phyloP scores from a whole-genome alignment of 92 coral and sea anemone species.

The Desmophyllum pertusum region DNA sequence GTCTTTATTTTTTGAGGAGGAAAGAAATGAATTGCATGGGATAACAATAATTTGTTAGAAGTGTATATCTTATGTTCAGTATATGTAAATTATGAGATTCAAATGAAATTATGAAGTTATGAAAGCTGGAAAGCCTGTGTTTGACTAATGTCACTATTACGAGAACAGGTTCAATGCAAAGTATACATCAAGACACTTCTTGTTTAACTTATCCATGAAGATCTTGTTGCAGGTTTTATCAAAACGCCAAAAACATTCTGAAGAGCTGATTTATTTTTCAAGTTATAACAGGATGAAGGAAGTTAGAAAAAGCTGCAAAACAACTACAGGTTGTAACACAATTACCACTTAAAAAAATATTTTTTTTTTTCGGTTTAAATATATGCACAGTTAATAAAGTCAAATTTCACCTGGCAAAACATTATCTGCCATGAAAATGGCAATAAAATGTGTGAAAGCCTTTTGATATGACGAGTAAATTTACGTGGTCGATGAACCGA shows the following conservation, averaged over 20 bases:
- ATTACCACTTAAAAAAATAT: conserved; percentile 56
- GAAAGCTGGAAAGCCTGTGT: conserved; percentile 53
- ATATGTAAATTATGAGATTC: not conserved
- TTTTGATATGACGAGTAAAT: not conserved
- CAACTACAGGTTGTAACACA: conserved; percentile 51
- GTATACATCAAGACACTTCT: conserved; percentile 51
- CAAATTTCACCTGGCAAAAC: conserved; percentile 49
- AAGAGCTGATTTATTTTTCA: conserved; percentile 32
- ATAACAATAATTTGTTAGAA: not conserved
- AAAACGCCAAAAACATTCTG: conserved; percentile 1
- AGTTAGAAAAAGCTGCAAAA: conserved; percentile 56
- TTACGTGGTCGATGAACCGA: conserved; percentile 22
- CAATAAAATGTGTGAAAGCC: conserved; percentile 7
- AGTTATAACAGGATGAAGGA: conserved; percentile 6
- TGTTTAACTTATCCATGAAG: conserved; percentile 54
- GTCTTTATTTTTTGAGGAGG: not conserved
- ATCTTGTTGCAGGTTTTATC: conserved; percentile 25
- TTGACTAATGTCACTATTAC: conserved; percentile 32
- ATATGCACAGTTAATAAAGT: conserved; percentile 30
- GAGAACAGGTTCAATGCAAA: conserved; percentile 41
- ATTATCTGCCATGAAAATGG: conserved; percentile 8
- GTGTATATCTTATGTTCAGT: not conserved
- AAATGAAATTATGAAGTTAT: conserved; percentile 13
- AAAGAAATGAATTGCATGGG: not conserved
- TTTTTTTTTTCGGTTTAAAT: not conserved